Conservation (phyloP, 2,113 vertebrate species). For the Petromus typicus region DNA sequence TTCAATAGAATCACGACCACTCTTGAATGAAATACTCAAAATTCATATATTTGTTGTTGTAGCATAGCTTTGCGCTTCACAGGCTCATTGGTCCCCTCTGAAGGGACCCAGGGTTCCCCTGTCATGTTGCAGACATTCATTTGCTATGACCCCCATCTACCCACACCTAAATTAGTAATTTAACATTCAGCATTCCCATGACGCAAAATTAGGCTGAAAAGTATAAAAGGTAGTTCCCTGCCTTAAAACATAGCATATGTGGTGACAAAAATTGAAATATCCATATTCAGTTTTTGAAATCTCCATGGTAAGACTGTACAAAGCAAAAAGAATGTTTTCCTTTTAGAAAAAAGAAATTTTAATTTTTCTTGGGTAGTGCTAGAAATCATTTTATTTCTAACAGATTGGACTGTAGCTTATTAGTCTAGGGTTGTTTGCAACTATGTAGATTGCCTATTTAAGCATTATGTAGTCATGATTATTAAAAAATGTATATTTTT, state of each 20-base stretch:
- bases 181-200: neutral
- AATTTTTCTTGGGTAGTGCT: constrained; percentile 13
- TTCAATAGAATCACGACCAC: neutral
- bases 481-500: neutral
- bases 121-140: neutral
- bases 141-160: neutral
- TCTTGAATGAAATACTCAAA: constrained; percentile 20
- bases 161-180: neutral
- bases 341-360: neutral
- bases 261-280: constrained; percentile 6
- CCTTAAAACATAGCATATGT: constrained; percentile 19
- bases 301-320: neutral
- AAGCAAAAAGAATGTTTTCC: constrained; percentile 5
- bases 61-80: neutral
- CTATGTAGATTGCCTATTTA: neutral
- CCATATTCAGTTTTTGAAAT: constrained; percentile 31
- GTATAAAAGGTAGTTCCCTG: neutral
- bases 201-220: constrained; percentile 6
- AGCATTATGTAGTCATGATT: neutral
- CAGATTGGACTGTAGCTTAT: neutral
- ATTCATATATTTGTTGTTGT: neutral
- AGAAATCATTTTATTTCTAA: constrained; percentile 47
- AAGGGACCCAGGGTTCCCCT: neutral
- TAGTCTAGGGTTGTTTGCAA: neutral
- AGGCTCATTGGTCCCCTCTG: neutral